phyloP scores from a whole-genome alignment of 1,140 invertebrate species.

The Venturia canescens region DNA sequence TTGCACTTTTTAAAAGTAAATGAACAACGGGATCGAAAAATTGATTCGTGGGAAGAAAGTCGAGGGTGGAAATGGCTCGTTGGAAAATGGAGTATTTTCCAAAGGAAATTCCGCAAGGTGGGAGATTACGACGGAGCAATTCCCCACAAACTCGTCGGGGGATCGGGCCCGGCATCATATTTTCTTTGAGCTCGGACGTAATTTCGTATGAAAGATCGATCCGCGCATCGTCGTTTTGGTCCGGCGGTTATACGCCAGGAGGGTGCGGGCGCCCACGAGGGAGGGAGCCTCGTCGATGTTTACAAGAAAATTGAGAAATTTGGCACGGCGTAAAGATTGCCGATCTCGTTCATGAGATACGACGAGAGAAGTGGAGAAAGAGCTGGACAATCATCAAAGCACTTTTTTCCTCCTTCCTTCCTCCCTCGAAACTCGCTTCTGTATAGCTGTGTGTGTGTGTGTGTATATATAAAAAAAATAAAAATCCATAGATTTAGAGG shows the following conservation, averaged over 20 bases:
- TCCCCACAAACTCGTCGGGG: too few species aligned
- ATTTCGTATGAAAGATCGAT: too few species aligned
- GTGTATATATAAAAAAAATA: background rate
- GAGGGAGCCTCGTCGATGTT: background rate
- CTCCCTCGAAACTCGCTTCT: too few species aligned
- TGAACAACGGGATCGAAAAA: too few species aligned
- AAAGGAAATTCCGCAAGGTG: too few species aligned
- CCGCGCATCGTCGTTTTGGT: background rate
- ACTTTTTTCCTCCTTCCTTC: background rate
- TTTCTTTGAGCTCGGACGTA: too few species aligned
- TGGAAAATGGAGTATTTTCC: too few species aligned
- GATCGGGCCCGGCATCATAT: too few species aligned
- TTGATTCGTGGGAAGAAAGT: too few species aligned
- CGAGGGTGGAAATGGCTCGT: too few species aligned
- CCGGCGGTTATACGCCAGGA: background rate
- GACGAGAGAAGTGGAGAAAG: conserved; percentile 40
- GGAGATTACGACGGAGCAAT: too few species aligned
- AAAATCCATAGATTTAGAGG: background rate
- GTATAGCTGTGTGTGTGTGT: background rate
- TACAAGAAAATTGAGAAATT: conserved; percentile 52
- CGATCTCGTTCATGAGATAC: conserved; percentile 42
- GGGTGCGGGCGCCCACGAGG: background rate
- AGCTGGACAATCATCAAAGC: conserved; percentile 54
- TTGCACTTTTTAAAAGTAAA: too few species aligned
- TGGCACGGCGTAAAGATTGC: conserved; percentile 52